Base-by-base conservation (phyloP, 2,888 invertebrate genomes). In the Caenorhabditis sp. region DNA sequence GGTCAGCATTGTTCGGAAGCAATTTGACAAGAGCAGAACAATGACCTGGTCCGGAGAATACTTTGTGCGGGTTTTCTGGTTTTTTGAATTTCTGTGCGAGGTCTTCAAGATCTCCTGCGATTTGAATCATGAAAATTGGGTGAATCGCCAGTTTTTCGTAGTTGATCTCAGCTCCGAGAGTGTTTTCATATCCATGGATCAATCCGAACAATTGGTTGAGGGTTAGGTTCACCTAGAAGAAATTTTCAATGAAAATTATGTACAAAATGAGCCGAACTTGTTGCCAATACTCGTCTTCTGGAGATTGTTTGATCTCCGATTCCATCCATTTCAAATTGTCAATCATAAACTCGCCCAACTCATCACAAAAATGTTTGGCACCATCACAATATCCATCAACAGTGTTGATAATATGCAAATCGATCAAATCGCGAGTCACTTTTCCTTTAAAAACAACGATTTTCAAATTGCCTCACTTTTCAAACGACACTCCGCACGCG, bases 61-160 rank as follows among this genome's bases (percentile, higher is more conserved):
- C 67, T 5, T 77, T 66, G 8, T 63, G 49, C 14, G 79, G 81
- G n/a, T 82, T 78, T 31, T 84, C 83, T 0, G 86, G 86, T 50
- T 83, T 84, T 66, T 87, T 86, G 71, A 86, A 84, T 64, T 86
- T 86, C 65, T 78, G 66, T 37, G 84, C 84, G 26, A 86, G 75
- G 57, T 86, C 86, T 55, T 84, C 84, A 10, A 86, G 67, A 24
- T 86, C 86, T 21, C 86, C 86, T 37, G 85, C 86, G 8, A 87
- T 60, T 77, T 86, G 85, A 55, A 84, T 77, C 66, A 84, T 68
- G 64, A 79, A 82, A 58, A 86, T 78, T 8, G 84, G 83, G 62
- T 85, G 82, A 23, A 81, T 67, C 26, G 79, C 74, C n/a, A 78
- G 50, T 57, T 83, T 51, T 49, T 67, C 26, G n/a, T 64, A 66